Evolutionary conservation across 1,140 invertebrate species (phyloP).

Genomic region (Drosophila paulistorum): DNA sequence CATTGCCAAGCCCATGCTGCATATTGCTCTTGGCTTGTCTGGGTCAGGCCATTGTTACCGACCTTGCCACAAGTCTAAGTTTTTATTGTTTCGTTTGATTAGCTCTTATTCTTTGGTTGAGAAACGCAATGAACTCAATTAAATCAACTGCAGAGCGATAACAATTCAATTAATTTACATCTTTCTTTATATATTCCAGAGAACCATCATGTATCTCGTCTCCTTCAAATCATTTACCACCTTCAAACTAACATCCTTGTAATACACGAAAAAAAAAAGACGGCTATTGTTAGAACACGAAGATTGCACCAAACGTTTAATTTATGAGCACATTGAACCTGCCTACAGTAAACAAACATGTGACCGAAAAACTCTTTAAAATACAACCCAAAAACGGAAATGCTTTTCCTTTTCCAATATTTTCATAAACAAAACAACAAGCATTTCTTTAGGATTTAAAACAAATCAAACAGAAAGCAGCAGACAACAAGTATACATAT

Average conservation of each 20-base stretch:
- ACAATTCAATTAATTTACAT: no score
- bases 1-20: constrained; percentile 48
- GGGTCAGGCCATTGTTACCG: constrained; percentile 19
- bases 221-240: not conserved
- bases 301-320: constrained; percentile 32
- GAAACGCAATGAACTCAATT: not conserved
- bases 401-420: constrained; percentile 30
- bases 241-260: not conserved
- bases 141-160: not conserved
- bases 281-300: constrained; percentile 17
- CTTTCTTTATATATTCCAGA: no score
- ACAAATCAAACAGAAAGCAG: constrained; percentile 3
- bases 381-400: constrained; percentile 20
- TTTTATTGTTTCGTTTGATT: constrained; percentile 57
- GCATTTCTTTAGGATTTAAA: constrained; percentile 25
- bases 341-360: constrained; percentile 41
- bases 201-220: not conserved
- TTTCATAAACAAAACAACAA: constrained; percentile 38
- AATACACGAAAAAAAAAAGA: not conserved
- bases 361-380: constrained; percentile 16
- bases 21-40: constrained; percentile 1
- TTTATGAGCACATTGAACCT: constrained; percentile 60
- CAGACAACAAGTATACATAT: constrained; percentile 6
- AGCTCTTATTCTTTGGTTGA: constrained; percentile 13
- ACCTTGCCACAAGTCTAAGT: constrained; percentile 25